These are phyloP conservation scores for Atherix ibis DNA, from an alignment of 2,888 invertebrate species.

Conservation along the genomic window DNA sequence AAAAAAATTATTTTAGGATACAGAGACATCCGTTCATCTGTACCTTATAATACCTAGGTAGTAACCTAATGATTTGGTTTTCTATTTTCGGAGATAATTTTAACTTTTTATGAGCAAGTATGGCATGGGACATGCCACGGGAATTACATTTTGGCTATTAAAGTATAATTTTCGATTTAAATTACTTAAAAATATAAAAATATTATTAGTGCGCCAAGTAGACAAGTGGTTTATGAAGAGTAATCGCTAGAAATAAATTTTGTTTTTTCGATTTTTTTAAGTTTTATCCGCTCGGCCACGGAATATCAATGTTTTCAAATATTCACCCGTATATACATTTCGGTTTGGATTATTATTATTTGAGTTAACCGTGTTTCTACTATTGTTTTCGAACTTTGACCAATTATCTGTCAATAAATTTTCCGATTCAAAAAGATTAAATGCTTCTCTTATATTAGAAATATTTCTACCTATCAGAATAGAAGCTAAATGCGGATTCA, in stretches of 20 bases:
- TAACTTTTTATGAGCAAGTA: background rate
- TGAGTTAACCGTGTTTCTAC: too few relatives aligned
- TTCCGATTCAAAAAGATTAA: too few relatives aligned
- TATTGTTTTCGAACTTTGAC: too few relatives aligned
- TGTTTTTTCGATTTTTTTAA: background rate
- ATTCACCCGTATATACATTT: background rate
- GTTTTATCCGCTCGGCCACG: background rate
- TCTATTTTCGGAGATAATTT: background rate
- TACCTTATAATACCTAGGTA: too few relatives aligned
- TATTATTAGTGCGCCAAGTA: background rate
- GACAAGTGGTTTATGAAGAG: background rate
- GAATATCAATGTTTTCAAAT: background rate
- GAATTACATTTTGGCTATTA: background rate
- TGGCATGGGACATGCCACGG: background rate
- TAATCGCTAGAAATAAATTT: background rate
- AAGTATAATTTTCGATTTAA: background rate
- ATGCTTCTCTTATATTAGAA: too few relatives aligned
- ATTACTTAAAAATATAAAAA: background rate
- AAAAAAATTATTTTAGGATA: background rate
- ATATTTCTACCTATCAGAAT: too few relatives aligned
- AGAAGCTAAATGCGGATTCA: too few relatives aligned
- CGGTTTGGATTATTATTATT: too few relatives aligned
- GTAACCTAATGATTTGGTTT: too few relatives aligned
- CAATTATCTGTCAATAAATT: too few relatives aligned
- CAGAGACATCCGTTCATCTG: background rate